Evolutionary conservation across 2,113 vertebrate species (phyloP).

Genomic region (Indicator indicator): DNA sequence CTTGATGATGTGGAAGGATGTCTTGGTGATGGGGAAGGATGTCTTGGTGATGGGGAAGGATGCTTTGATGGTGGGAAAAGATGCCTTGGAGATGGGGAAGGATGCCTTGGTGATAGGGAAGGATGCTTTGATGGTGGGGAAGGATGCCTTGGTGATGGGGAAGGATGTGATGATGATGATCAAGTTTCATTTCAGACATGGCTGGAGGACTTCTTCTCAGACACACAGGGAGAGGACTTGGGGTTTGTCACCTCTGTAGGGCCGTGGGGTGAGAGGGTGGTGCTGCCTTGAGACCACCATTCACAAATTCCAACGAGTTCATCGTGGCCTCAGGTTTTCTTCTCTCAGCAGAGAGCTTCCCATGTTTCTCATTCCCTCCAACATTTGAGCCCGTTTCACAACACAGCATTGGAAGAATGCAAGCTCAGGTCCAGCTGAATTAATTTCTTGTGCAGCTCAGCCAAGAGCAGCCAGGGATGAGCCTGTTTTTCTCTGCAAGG

Average conservation of each 20-base stretch:
- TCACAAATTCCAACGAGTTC: background rate
- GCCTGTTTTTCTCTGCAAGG: background rate
- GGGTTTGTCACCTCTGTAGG: background rate
- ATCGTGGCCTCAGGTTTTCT: background rate
- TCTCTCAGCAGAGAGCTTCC: rapidly evolving
- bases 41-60: too few species aligned
- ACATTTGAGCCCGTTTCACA: rapidly evolving
- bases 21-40: too few species aligned
- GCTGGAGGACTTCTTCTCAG: background rate
- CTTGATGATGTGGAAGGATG: too few species aligned
- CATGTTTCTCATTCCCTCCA: background rate
- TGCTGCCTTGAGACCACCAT: background rate
- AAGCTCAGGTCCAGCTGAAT: background rate
- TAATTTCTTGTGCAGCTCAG: rapidly evolving
- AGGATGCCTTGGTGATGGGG: too few species aligned
- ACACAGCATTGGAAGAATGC: background rate
- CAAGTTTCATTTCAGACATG: rapidly evolving
- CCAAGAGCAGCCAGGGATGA: background rate
- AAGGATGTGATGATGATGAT: too few species aligned
- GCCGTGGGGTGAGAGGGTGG: background rate
- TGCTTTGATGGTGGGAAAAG: too few species aligned
- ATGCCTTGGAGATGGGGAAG: too few species aligned
- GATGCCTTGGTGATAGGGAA: too few species aligned
- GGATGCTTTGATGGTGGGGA: too few species aligned
- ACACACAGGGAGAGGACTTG: rapidly evolving